Conservation (phyloP, 2,113 vertebrate species). For the Pollachius pollachius region DNA sequence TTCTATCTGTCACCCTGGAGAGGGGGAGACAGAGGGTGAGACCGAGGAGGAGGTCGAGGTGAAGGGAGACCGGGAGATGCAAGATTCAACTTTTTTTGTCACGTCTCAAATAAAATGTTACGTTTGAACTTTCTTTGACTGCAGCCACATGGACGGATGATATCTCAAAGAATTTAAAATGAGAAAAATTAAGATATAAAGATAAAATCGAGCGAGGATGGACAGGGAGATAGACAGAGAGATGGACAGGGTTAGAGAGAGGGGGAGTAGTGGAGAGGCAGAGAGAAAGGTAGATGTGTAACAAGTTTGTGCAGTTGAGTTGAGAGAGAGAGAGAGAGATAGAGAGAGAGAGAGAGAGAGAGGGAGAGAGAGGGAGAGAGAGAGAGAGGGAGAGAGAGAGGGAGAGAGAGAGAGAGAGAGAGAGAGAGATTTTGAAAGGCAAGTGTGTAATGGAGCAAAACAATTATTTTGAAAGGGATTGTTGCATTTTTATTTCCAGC, state of each 20-base stretch:
- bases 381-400: neutral
- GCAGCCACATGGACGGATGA: too few relatives aligned
- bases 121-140: too few relatives aligned
- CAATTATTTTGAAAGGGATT: conserved; percentile 29
- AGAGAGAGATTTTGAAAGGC: neutral
- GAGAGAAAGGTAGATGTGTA: neutral
- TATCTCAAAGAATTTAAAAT: too few relatives aligned
- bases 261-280: neutral
- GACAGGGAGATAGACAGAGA: neutral
- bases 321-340: neutral
- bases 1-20: conserved; percentile 50
- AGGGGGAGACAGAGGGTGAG: neutral
- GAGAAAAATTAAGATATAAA: too few relatives aligned
- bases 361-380: neutral
- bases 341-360: neutral
- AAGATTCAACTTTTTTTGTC: too few relatives aligned
- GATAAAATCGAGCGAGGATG: too few relatives aligned
- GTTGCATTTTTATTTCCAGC: conserved; percentile 5
- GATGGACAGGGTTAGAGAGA: neutral
- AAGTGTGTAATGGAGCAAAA: conserved; percentile 18
- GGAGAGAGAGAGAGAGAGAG: neutral
- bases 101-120: neutral
- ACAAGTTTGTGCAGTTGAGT: neutral
- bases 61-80: neutral
- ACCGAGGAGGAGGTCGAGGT: neutral